A percentile compares a stretch with the other conserved stretches of the same genome.
These are phyloP conservation scores for Coecobrya sp. DNA, from an alignment of 2,888 invertebrate species.

Conservation along the genomic window DNA sequence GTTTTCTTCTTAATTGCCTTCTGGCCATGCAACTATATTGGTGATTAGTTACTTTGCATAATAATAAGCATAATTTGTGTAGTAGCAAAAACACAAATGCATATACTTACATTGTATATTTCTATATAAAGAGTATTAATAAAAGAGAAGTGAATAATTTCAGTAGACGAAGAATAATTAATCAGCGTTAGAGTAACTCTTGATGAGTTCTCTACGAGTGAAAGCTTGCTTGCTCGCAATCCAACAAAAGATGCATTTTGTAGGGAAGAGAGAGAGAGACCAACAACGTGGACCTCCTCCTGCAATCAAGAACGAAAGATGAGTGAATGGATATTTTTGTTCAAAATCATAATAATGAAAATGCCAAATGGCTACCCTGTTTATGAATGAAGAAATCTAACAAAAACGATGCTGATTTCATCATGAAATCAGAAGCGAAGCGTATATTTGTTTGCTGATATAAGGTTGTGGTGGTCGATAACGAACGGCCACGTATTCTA, in stretches of 20 bases:
- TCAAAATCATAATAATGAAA: conserved; percentile 60
- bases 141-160: conserved; percentile 64
- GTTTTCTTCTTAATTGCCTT: conserved; percentile 64
- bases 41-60: conserved; percentile 43
- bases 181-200: conserved; percentile 50
- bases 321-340: not conserved
- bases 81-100: conserved; percentile 14
- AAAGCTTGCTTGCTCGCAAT: conserved; percentile 46
- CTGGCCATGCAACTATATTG: conserved; percentile 41
- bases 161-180: conserved; percentile 59
- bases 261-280: no score
- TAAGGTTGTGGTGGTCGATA: not conserved
- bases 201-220: conserved; percentile 57
- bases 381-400: no score
- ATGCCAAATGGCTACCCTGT: not conserved
- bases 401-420: conserved; percentile 32
- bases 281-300: conserved; percentile 39
- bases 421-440: not conserved
- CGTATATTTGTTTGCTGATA: conserved; percentile 14
- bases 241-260: not conserved
- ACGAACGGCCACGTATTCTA: conserved; percentile 1
- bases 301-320: conserved; percentile 58
- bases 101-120: not conserved
- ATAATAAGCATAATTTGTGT: conserved; percentile 40
- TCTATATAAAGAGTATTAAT: not conserved